Conservation (phyloP, 1,140 invertebrate genomes). For the Trachymyrmex septentrionalis region DNA sequence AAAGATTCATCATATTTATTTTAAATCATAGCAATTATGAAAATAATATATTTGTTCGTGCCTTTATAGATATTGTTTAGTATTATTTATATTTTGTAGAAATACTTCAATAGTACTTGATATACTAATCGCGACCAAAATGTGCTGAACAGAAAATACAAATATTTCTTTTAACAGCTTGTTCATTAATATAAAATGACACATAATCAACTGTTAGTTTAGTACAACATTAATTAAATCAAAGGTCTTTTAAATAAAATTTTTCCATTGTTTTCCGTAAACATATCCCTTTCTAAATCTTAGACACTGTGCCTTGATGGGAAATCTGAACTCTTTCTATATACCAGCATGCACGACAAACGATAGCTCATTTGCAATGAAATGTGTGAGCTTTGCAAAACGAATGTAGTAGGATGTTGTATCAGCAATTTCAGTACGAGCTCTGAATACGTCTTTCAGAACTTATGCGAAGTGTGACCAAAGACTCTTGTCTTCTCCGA, state of each 20-base stretch:
- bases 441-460: constrained; percentile 60
- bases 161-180: background rate
- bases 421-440: constrained; percentile 78
- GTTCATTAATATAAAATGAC: background rate
- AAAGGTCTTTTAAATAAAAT: background rate
- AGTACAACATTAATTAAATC: background rate
- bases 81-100: constrained; percentile 18
- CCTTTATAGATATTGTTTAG: background rate
- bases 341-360: constrained; percentile 61
- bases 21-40: constrained; percentile 10
- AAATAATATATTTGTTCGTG: constrained; percentile 16
- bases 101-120: background rate
- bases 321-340: constrained; percentile 32
- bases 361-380: constrained; percentile 68
- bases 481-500: constrained; percentile 62
- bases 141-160: background rate
- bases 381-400: constrained; percentile 79
- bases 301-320: background rate
- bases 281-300: constrained; percentile 10
- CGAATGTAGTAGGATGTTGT: constrained; percentile 72
- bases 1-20: background rate
- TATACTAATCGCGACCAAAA: background rate
- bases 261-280: constrained; percentile 16
- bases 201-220: background rate
- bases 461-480: constrained; percentile 62